A percentile compares a stretch with the other conserved stretches of the same genome.
Conservation (phyloP, 2,888 invertebrate species). For the Apeira syringaria region DNA sequence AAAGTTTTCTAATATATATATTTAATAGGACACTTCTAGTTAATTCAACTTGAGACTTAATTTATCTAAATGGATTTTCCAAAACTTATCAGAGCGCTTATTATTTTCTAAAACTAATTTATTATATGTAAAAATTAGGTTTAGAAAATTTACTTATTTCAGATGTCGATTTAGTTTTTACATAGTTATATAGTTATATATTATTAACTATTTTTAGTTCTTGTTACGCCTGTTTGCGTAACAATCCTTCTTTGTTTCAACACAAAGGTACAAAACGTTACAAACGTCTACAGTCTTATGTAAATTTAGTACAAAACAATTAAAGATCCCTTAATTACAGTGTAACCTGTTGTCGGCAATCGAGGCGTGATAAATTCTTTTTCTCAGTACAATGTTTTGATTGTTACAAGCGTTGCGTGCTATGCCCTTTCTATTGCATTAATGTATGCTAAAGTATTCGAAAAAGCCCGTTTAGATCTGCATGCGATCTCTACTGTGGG, state of each 20-base stretch:
- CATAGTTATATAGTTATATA: no score
- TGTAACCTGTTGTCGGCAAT: conserved; percentile 47
- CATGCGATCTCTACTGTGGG: conserved; percentile 44
- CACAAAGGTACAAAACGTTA: conserved; percentile 32
- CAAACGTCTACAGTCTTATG: conserved; percentile 34
- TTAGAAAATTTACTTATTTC: no score
- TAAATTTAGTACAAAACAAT: conserved; percentile 48
- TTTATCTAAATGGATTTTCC: no score
- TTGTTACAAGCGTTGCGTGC: conserved; percentile 52
- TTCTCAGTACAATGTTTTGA: conserved; percentile 58
- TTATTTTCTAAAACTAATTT: no score
- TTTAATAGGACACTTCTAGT: no score
- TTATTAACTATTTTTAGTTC: no score
- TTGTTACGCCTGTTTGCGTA: conserved; percentile 12
- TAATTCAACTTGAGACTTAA: no score
- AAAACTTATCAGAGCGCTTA: no score
- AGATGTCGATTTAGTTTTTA: no score
- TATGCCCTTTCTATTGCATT: conserved; percentile 37
- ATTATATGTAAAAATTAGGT: no score
- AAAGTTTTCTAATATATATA: no score
- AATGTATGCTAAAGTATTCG: conserved; percentile 58
- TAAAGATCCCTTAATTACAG: conserved; percentile 53
- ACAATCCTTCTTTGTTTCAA: conserved; percentile 23
- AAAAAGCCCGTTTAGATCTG: conserved; percentile 46
- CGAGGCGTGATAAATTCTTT: conserved; percentile 59